Percentiles rank a stretch among this genome's conserved stretches.
Conservation (phyloP, 2,888 invertebrate species). For the Nineta flava region DNA sequence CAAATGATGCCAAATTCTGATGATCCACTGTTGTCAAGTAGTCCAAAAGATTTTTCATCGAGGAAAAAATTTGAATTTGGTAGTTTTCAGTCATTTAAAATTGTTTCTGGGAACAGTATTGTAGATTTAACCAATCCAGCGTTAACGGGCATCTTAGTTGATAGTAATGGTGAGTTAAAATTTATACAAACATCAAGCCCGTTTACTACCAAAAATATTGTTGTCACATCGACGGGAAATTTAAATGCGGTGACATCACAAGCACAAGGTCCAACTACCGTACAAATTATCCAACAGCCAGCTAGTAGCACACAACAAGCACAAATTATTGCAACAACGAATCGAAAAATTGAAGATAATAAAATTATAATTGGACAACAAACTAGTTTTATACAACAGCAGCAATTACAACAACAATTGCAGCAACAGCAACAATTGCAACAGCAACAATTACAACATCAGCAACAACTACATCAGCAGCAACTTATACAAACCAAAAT, state of each 20-base stretch:
- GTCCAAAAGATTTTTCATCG: slow-evolving; percentile 59
- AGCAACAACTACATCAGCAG: slow-evolving; percentile 9
- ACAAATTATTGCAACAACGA: not conserved
- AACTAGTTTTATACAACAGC: slow-evolving; percentile 4
- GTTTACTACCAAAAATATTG: slow-evolving; percentile 24
- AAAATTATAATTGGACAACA: slow-evolving; percentile 10
- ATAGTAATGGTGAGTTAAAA: slow-evolving; percentile 43
- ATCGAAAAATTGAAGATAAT: slow-evolving; percentile 6
- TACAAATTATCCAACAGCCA: not conserved
- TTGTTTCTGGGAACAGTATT: slow-evolving; percentile 33
- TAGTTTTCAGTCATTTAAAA: slow-evolving; percentile 35
- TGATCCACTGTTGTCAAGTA: slow-evolving; percentile 69
- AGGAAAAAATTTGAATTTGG: slow-evolving; percentile 38
- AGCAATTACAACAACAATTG: slow-evolving; percentile 14
- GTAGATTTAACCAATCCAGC: slow-evolving; percentile 34
- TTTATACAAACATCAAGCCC: slow-evolving; percentile 38
- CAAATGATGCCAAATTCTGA: slow-evolving; percentile 82
- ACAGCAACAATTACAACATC: slow-evolving; percentile 17
- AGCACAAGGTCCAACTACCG: not conserved
- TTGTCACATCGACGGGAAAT: slow-evolving; percentile 16
- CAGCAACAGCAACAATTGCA: slow-evolving; percentile 9
- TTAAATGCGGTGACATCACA: slow-evolving; percentile 3
- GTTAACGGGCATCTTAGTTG: slow-evolving; percentile 40
- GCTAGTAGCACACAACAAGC: not conserved
- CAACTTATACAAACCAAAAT: not conserved